These are phyloP conservation scores for Syrrhaptes paradoxus DNA, from an alignment of 2,113 vertebrate species.

Conservation along the genomic window DNA sequence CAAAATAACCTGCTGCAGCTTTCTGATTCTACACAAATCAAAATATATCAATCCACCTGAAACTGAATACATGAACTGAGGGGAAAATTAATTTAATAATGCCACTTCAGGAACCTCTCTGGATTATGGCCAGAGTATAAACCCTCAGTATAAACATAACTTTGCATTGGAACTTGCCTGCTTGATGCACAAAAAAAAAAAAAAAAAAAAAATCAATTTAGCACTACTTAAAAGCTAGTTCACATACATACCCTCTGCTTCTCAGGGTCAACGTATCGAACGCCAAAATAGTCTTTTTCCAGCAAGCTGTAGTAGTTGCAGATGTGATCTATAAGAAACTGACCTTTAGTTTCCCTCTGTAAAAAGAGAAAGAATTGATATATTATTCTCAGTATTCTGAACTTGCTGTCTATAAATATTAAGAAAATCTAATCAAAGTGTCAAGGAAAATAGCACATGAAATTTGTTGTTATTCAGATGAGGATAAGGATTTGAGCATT, in stretches of 20 bases:
- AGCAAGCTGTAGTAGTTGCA: conserved; percentile 98
- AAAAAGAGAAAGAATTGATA: conserved; percentile 59
- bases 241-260: conserved; percentile 91
- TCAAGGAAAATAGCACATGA: not conserved
- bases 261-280: conserved; percentile 96
- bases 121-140: not conserved
- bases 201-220: not conserved
- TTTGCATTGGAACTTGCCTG: not conserved
- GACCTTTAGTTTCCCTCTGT: conserved; percentile 96
- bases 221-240: not conserved
- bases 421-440: not conserved
- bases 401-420: not conserved
- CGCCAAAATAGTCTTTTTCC: conserved; percentile 98
- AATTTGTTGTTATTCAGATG: not conserved
- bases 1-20: not conserved
- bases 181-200: not conserved
- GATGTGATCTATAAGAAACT: conserved; percentile 95
- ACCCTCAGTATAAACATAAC: not conserved
- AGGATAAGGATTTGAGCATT: not conserved
- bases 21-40: not conserved
- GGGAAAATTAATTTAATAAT: not conserved
- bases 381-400: not conserved
- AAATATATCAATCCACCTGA: not conserved
- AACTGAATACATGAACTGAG: not conserved
- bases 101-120: not conserved